Evolutionary conservation across 2,797 vertebrate species (phyloP), one percentile per base, ranked within the genome.

Genomic region (Australoheros facetus): DNA sequence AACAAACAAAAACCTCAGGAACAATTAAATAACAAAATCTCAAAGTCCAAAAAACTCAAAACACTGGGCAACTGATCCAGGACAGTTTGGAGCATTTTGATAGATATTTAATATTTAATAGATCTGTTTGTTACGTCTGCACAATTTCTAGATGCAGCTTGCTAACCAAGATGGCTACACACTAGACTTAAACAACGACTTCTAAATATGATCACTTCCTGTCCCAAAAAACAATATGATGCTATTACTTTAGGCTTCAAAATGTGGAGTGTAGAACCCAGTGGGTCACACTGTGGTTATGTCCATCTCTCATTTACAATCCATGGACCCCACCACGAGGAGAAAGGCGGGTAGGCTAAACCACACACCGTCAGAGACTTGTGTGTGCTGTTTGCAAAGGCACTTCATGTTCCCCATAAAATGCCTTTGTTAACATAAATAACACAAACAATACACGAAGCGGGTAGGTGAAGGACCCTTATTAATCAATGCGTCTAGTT

Each of bases 371-470:
- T 1, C 42, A 11, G 42, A 66, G 39, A 19, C 23, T 66, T 66
- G 14, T 1, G 0, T 28, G 39, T 17, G 23, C 23, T 48, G 26
- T 28, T 66, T 48, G 42, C 62, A 66, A 7, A 10, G 16, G 23
- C 42, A 48, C 23, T 30, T 66, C 0, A 0, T 28, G 9, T 48
- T 48, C 62, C 39, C 0, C 39, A 48, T 28, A 1, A 45, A 28
- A 66, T 19, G 39, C 39, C 23, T 45, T 45, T 45, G 60, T 37
- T 45, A 64, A 45, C 8, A 26, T 26, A 48, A 5, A 66, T 45
- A 0, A 0, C 10, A 66, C 23, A 45, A 66, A 19, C 0, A 66
- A 19, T 4, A 66, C 10, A 45, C 30, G 16, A 48, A 48, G 0
- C 30, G 23, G 23, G 6, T n/a, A 69, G 48, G 42, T 48, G 42